Base-by-base conservation (phyloP, 2,888 invertebrate species). In the Sinelater perroti region DNA sequence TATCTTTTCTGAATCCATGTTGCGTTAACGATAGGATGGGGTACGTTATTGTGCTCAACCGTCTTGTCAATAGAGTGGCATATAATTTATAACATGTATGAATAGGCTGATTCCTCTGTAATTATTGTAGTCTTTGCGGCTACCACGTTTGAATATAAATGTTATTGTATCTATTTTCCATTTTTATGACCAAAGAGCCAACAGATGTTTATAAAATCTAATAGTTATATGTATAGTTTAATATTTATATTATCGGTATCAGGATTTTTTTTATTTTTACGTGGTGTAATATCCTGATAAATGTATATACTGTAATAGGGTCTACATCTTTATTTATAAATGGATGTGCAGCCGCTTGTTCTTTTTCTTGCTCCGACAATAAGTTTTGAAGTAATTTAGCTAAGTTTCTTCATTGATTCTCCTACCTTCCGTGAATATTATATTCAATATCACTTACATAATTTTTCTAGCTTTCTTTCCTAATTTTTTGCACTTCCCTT, bases 321-420 rank as follows among this genome's bases (percentile, higher is more conserved):
- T 33, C 33, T 2, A 33, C 33, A 33, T 33, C 30, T 30, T 30
- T 11, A 30, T 30, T 30, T 30, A 30, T 30, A 30, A n/a, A n/a
- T n/a, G n/a, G n/a, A n/a, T 11, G 4, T 30, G 30, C 30, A 10
- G 30, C 30, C 30, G 8, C 30, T 16, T 35, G 17, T 35, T 8
- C 16, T 35, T 35, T 16, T 35, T 35, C 13, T 35, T 35, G 2
- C 3, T 35, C 8, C 3, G 35, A 3, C 17, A 16, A 35, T 35
- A 17, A 8, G 35, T 35, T 35, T 35, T 17, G n/a, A 17, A 35
- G n/a, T 35, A 35, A 2, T 16, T 8, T n/a, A 35, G 35, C 35
- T 18, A 35, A 2, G 16, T 16, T n/a, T 35, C 35, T 35, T 35
- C 35, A 35, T 35, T 2, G 7, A 8, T 35, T 35, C 7, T 14